Percentiles rank a stretch among this genome's conserved stretches.
phyloP scores from a whole-genome alignment of 2,113 vertebrate species.

The Saimiri boliviensis region DNA sequence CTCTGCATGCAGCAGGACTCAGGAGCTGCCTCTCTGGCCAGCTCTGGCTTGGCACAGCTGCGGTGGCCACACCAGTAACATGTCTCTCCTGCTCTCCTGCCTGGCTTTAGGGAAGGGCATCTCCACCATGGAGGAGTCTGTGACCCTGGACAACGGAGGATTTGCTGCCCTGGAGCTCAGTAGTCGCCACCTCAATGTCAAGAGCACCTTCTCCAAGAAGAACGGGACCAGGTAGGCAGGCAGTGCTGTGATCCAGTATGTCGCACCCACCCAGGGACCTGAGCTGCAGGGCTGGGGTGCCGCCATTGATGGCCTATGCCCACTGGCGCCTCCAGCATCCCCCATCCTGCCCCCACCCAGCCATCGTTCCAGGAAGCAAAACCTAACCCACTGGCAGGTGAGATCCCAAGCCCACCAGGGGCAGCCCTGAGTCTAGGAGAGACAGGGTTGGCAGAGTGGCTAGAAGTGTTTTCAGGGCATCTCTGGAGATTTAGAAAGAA shows the following conservation, averaged over 20 bases:
- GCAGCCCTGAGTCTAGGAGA: fast-evolving
- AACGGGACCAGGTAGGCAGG: constrained; percentile 92
- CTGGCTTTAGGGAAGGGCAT: constrained; percentile 88
- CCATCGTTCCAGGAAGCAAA: neutral
- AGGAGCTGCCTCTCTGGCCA: neutral
- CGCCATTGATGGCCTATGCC: fast-evolving
- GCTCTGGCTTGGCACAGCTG: fast-evolving
- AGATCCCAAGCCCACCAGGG: neutral
- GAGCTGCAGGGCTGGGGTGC: neutral
- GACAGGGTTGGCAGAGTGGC: fast-evolving
- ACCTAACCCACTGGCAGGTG: fast-evolving
- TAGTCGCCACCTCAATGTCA: constrained; percentile 93
- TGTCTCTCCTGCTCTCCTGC: fast-evolving
- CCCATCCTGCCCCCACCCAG: too few relatives aligned
- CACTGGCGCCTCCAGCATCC: fast-evolving
- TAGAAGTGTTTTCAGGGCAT: too few relatives aligned
- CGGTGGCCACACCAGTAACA: fast-evolving
- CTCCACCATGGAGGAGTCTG: constrained; percentile 90
- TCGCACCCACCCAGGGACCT: fast-evolving
- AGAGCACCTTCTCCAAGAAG: constrained; percentile 94
- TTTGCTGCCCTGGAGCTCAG: constrained; percentile 96
- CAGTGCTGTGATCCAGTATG: fast-evolving
- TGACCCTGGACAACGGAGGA: constrained; percentile 95
- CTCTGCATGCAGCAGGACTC: neutral
- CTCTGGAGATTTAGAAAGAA: fast-evolving